Percentiles rank a stretch among this genome's conserved stretches.
phyloP scores from a whole-genome alignment of 2,113 vertebrate species.

The Tragelaphus imberbis region DNA sequence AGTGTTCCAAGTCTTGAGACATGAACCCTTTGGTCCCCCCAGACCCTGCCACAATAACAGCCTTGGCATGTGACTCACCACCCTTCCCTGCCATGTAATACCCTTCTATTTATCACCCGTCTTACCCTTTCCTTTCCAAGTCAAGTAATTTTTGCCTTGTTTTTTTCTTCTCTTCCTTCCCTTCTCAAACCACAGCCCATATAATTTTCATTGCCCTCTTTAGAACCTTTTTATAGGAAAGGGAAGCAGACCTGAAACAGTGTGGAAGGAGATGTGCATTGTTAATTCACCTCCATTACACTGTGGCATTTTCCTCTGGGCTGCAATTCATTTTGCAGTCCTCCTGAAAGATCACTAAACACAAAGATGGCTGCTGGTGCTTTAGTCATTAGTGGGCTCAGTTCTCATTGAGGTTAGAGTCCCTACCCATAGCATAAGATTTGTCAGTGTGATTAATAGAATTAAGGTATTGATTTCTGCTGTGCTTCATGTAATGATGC shows the following conservation, averaged over 20 bases:
- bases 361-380: neutral
- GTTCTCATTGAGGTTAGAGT: neutral
- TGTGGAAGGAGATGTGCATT: neutral
- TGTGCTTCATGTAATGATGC: neutral
- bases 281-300: neutral
- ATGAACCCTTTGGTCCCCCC: neutral
- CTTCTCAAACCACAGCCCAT: neutral
- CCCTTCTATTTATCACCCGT: constrained; percentile 25
- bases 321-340: neutral
- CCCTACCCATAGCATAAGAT: neutral
- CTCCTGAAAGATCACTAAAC: neutral
- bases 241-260: neutral
- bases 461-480: neutral
- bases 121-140: constrained; percentile 22
- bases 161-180: constrained; percentile 39
- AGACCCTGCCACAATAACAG: neutral
- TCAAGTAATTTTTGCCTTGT: neutral
- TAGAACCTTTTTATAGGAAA: constrained; percentile 6
- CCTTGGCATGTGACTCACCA: constrained; percentile 11
- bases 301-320: neutral
- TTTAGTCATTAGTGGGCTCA: neutral
- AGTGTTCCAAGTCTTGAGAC: constrained; percentile 27
- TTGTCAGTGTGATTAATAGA: neutral
- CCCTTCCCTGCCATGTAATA: neutral
- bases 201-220: constrained; percentile 44